Conservation (phyloP, 1,140 invertebrate genomes). For the Drosophila elegans region DNA sequence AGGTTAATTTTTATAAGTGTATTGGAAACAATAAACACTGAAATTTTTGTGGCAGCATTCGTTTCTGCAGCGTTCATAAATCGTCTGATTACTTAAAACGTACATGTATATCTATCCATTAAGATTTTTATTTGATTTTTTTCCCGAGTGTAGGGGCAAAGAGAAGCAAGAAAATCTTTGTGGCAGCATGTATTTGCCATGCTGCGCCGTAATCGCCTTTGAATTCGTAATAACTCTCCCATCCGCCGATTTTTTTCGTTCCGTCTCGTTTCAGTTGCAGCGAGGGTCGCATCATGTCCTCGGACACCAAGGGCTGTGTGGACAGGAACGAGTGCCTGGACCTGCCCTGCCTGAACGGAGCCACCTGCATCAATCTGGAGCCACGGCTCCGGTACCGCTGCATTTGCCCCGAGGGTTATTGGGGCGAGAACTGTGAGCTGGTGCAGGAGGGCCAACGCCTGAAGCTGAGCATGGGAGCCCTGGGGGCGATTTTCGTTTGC, state of each 20-base stretch:
- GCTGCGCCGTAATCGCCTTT: conserved; percentile 20
- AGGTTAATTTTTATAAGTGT: background rate
- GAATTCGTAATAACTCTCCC: conserved; percentile 27
- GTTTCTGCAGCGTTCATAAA: background rate
- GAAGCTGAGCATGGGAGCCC: conserved; percentile 87
- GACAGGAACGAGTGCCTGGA: conserved; percentile 88
- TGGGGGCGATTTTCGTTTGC: conserved; percentile 88
- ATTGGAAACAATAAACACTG: background rate
- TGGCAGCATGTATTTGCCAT: conserved; percentile 10
- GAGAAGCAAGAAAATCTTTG: background rate
- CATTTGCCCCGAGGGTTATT: conserved; percentile 87
- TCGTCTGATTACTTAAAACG: background rate
- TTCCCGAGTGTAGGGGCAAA: background rate
- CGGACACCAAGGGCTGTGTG: conserved; percentile 87
- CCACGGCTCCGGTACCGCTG: conserved; percentile 86
- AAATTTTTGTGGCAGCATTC: background rate
- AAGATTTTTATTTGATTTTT: background rate
- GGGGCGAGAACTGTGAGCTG: conserved; percentile 88
- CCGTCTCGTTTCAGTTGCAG: conserved; percentile 85
- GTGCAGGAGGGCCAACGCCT: conserved; percentile 87
- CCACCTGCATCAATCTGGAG: conserved; percentile 87
- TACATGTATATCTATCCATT: too few relatives aligned
- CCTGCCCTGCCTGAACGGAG: conserved; percentile 88
- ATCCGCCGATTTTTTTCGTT: background rate
- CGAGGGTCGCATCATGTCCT: conserved; percentile 87